Evolutionary conservation across 2,113 vertebrate genomes (phyloP).

Genomic region (Trochalopteron elliotii): DNA sequence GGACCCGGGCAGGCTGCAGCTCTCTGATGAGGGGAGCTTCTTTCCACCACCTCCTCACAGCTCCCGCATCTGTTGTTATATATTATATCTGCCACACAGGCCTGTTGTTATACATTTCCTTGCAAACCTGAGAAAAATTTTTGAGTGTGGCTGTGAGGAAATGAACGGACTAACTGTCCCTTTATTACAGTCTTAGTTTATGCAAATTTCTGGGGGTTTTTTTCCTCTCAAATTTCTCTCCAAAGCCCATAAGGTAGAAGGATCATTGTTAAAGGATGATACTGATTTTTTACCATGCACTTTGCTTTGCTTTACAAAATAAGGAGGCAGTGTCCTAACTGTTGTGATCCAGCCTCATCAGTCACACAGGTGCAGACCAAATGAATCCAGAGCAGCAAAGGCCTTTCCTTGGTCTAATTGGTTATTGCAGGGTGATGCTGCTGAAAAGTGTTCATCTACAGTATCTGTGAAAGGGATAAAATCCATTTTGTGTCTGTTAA

Average conservation of each 20-base stretch:
- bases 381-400: background rate
- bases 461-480: background rate
- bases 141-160: background rate
- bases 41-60: accelerated
- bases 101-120: background rate
- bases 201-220: conserved; percentile 77
- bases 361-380: background rate
- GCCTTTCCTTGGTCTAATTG: background rate
- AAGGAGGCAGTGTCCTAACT: background rate
- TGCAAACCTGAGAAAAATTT: background rate
- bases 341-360: background rate
- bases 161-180: background rate
- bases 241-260: conserved; percentile 82
- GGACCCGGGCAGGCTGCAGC: background rate
- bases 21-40: background rate
- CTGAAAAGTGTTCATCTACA: background rate
- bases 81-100: accelerated
- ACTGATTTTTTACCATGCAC: background rate
- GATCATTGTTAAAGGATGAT: background rate
- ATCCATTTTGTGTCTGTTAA: background rate
- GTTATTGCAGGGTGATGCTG: background rate
- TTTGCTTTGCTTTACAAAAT: background rate
- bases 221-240: conserved; percentile 85
- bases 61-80: background rate
- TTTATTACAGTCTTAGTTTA: conserved; percentile 85